phyloP scores from a whole-genome alignment of 2,888 invertebrate species.

The Eupithecia insigniata region DNA sequence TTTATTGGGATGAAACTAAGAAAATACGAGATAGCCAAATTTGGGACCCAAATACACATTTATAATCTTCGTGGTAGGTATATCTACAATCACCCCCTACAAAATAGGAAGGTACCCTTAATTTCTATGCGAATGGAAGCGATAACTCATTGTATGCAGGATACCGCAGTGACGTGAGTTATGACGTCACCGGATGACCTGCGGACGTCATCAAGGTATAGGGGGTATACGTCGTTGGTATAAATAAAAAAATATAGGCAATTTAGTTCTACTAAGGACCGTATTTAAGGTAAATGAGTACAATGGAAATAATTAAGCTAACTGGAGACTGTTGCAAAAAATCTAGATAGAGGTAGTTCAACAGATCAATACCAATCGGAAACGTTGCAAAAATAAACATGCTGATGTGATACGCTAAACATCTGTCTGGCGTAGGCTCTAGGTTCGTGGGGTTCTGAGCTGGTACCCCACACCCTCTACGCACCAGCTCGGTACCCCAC shows the following conservation, averaged over 20 bases:
- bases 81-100: slow-evolving; percentile 26
- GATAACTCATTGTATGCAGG: slow-evolving; percentile 60
- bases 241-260: neutral
- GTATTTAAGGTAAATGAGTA: no score
- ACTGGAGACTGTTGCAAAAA: no score
- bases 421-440: no score
- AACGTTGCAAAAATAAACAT: no score
- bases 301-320: no score
- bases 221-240: neutral
- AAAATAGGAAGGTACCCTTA: slow-evolving; percentile 30
- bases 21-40: neutral
- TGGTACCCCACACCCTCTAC: no score
- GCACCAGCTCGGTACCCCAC: no score
- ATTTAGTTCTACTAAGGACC: neutral
- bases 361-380: no score
- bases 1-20: no score
- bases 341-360: no score
- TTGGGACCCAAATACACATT: neutral
- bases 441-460: no score
- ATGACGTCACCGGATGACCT: slow-evolving; percentile 52
- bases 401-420: no score
- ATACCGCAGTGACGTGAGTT: slow-evolving; percentile 59
- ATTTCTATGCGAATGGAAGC: slow-evolving; percentile 54
- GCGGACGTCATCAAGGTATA: slow-evolving; percentile 31
- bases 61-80: neutral